phyloP scores from a whole-genome alignment of 2,888 invertebrate species.

The Cantharis lateralis region DNA sequence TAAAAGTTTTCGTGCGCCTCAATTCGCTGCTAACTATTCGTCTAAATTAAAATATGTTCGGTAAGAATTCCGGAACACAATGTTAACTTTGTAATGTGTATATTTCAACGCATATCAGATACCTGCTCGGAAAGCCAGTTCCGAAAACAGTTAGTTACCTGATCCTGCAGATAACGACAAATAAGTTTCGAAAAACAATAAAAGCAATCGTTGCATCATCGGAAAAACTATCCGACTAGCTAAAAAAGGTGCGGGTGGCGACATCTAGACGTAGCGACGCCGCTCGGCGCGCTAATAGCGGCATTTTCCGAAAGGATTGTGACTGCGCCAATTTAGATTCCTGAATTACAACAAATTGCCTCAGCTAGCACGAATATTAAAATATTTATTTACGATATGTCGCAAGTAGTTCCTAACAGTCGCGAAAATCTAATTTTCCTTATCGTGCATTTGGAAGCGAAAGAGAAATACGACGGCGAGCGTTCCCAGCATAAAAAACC shows the following conservation, averaged over 20 bases:
- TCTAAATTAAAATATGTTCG: slow-evolving; percentile 27
- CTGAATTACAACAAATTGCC: slow-evolving; percentile 27
- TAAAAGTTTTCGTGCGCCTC: slow-evolving; percentile 1
- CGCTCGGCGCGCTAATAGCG: slow-evolving; percentile 4
- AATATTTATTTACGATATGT: slow-evolving; percentile 29
- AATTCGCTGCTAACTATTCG: not conserved
- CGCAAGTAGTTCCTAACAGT: slow-evolving; percentile 6
- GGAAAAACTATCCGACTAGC: slow-evolving; percentile 6
- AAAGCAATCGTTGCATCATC: slow-evolving; percentile 9
- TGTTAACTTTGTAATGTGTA: slow-evolving; percentile 16
- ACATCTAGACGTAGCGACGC: slow-evolving; percentile 24
- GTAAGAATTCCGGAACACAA: slow-evolving; percentile 16
- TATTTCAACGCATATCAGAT: slow-evolving; percentile 24
- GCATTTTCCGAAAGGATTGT: slow-evolving; percentile 13
- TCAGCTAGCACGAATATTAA: slow-evolving; percentile 22
- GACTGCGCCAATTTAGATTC: slow-evolving; percentile 15
- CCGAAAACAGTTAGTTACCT: slow-evolving; percentile 25
- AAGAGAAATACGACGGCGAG: slow-evolving; percentile 11
- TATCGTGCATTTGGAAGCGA: slow-evolving; percentile 10
- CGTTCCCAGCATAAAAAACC: slow-evolving; percentile 19
- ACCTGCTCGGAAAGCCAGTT: slow-evolving; percentile 21
- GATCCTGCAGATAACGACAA: slow-evolving; percentile 16
- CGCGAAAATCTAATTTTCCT: slow-evolving; percentile 19
- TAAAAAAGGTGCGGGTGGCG: slow-evolving; percentile 13
- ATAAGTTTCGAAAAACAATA: slow-evolving; percentile 6